Conservation (phyloP, 2,888 invertebrate genomes). For the Calephelis perditalis region DNA sequence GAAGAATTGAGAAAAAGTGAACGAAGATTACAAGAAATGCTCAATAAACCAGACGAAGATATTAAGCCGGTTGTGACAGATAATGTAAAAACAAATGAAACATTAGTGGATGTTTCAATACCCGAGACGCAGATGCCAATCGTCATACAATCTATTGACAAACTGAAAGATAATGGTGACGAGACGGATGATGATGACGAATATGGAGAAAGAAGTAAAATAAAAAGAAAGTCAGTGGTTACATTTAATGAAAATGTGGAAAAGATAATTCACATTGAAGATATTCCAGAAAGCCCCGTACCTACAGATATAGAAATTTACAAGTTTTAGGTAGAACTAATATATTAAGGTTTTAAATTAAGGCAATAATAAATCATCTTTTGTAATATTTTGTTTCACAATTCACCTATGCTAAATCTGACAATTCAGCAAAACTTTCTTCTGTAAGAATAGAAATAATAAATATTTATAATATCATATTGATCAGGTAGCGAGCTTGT, state of each 20-base stretch:
- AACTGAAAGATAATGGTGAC: constrained; percentile 55
- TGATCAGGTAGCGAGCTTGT: no score
- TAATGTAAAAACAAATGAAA: constrained; percentile 28
- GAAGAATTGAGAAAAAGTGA: constrained; percentile 61
- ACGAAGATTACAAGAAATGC: constrained; percentile 57
- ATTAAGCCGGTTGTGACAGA: constrained; percentile 20
- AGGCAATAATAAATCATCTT: constrained; percentile 4
- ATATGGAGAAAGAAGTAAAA: constrained; percentile 51
- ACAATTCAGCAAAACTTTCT: no score
- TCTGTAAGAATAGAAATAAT: no score
- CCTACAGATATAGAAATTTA: constrained; percentile 45
- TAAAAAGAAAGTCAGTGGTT: constrained; percentile 68
- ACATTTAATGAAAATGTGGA: constrained; percentile 78
- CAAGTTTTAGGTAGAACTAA: constrained; percentile 40
- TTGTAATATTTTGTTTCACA: background rate
- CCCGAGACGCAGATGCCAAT: constrained; percentile 44
- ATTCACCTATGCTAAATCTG: no score
- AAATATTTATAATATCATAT: no score
- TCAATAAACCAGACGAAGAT: constrained; percentile 47
- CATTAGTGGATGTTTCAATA: constrained; percentile 41
- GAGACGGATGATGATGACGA: constrained; percentile 59
- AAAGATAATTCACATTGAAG: constrained; percentile 70
- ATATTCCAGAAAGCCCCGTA: constrained; percentile 42
- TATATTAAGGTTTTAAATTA: background rate
- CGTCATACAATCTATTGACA: constrained; percentile 64